Evolutionary conservation across 2,888 invertebrate genomes (phyloP).

Genomic region (Choristoneura rosaceana): DNA sequence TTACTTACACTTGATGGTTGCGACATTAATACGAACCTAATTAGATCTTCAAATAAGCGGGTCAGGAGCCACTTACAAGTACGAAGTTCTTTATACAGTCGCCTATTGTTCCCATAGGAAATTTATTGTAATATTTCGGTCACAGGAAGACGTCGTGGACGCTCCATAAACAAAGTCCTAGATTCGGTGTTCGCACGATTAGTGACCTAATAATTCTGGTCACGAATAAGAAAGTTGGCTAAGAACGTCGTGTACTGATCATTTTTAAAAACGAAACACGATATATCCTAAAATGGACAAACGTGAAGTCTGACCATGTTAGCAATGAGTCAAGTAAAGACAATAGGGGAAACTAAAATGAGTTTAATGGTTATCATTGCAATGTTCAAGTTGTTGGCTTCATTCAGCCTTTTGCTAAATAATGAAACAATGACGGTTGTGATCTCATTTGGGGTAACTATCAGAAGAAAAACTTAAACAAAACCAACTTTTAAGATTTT

Average conservation of each 20-base stretch:
- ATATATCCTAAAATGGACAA: background rate
- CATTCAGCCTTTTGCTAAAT: no score
- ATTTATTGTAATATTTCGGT: constrained; percentile 5
- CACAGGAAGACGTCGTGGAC: constrained; percentile 26
- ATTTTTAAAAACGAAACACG: constrained; percentile 14
- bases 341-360: background rate
- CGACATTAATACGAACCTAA: no score
- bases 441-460: no score
- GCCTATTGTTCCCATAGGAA: background rate
- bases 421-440: no score
- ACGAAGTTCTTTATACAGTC: background rate
- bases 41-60: no score
- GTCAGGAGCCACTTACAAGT: no score
- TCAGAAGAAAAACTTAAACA: no score
- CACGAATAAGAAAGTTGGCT: constrained; percentile 36
- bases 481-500: background rate
- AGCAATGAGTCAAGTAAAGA: background rate
- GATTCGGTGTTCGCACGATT: constrained; percentile 31
- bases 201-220: constrained; percentile 38
- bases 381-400: no score
- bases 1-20: no score
- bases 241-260: constrained; percentile 17
- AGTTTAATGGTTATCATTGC: background rate
- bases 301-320: background rate
- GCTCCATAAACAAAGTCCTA: constrained; percentile 20